These are phyloP conservation scores for Blennius ocellaris DNA, from an alignment of 2,113 vertebrate genomes.

Conservation along the genomic window DNA sequence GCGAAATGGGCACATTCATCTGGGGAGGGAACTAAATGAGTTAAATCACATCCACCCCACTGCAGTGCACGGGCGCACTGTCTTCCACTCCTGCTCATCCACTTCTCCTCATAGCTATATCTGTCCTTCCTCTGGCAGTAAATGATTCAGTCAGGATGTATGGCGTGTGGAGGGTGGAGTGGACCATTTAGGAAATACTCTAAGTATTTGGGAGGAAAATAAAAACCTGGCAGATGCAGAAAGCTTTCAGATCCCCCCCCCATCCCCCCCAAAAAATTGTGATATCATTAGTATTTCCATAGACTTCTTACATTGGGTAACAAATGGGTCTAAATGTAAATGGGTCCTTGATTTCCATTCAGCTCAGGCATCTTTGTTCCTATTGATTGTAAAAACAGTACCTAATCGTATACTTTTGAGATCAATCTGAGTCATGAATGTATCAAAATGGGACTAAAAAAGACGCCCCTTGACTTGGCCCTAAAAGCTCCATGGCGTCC, in stretches of 20 bases:
- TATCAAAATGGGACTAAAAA: background rate
- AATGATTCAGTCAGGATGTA: constrained; percentile 59
- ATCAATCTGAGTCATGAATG: constrained; percentile 1
- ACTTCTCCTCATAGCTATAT: constrained; percentile 44
- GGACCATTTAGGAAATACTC: constrained; percentile 40
- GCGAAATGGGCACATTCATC: constrained; percentile 48
- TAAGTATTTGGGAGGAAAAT: constrained; percentile 37
- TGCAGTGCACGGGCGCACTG: constrained; percentile 28
- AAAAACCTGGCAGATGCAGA: constrained; percentile 2
- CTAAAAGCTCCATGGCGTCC: constrained; percentile 28
- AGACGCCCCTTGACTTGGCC: constrained; percentile 26
- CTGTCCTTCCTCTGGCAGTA: constrained; percentile 24
- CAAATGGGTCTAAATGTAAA: no score
- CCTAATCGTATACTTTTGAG: background rate
- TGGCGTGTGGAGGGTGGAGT: constrained; percentile 41
- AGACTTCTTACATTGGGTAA: no score
- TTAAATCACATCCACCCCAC: constrained; percentile 24
- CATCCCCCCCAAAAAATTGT: no score
- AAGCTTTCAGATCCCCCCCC: background rate
- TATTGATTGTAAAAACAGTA: no score
- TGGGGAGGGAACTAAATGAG: constrained; percentile 47
- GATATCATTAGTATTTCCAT: no score
- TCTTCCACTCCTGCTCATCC: constrained; percentile 22
- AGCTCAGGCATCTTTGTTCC: no score
- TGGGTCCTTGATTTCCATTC: no score